phyloP scores from a whole-genome alignment of 92 coral and sea anemone genomes.

The Porites rus region DNA sequence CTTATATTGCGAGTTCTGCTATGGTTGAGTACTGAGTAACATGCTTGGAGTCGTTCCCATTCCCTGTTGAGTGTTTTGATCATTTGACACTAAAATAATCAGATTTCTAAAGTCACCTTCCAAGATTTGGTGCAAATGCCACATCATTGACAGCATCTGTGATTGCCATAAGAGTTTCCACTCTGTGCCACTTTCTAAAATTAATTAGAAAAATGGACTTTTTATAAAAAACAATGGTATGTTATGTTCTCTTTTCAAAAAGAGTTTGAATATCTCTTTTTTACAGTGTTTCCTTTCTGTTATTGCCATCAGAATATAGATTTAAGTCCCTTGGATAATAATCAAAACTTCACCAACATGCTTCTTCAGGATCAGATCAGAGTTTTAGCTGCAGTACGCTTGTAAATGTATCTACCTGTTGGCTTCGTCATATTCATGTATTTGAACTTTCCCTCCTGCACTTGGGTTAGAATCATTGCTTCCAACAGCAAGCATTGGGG shows the following conservation, averaged over 20 bases:
- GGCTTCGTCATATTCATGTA: slow-evolving; percentile 92
- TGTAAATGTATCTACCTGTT: slow-evolving; percentile 61
- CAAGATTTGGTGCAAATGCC: slow-evolving; percentile 98
- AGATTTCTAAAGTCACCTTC: slow-evolving; percentile 74
- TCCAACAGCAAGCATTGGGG: slow-evolving; percentile 95
- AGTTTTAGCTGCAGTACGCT: not conserved
- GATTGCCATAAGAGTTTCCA: slow-evolving; percentile 96
- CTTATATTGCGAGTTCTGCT: no score
- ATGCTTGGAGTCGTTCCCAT: no score
- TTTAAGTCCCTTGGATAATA: no score
- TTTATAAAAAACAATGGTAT: no score
- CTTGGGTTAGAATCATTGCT: slow-evolving; percentile 93
- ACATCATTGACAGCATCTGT: slow-evolving; percentile 99
- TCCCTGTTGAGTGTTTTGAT: no score
- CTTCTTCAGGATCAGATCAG: no score
- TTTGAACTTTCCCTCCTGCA: slow-evolving; percentile 98
- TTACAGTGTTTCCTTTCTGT: no score
- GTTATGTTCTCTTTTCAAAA: no score
- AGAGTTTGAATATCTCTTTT: no score
- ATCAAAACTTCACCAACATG: not conserved
- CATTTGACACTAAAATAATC: not conserved
- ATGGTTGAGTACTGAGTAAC: no score
- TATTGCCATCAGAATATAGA: no score
- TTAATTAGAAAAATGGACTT: not conserved
- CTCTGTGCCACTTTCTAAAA: slow-evolving; percentile 94